Conservation (phyloP, 2,113 vertebrate genomes). For the Carassius auratus region DNA sequence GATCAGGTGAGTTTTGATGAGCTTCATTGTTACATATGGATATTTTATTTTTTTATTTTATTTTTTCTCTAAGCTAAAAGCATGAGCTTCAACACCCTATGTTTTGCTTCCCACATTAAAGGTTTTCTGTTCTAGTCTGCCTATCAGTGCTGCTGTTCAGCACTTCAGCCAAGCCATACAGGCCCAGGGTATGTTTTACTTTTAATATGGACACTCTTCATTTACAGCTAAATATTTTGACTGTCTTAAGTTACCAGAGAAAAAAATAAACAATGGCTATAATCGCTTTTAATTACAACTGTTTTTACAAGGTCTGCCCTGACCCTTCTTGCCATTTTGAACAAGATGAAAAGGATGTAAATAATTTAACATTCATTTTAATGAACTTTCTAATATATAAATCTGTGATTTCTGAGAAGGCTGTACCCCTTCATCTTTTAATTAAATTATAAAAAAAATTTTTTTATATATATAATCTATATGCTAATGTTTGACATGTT, state of each 20-base stretch:
- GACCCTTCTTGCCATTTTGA: slow-evolving; percentile 5
- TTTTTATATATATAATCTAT: background rate
- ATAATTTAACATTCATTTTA: background rate
- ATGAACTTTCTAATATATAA: background rate
- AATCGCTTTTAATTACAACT: slow-evolving; percentile 23
- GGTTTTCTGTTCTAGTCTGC: slow-evolving; percentile 64
- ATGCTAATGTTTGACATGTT: background rate
- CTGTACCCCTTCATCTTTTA: background rate
- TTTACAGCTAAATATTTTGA: slow-evolving; percentile 19
- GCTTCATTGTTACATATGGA: background rate
- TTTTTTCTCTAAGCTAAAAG: background rate
- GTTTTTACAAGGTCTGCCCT: slow-evolving; percentile 18
- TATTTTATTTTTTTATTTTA: background rate
- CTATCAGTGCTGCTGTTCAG: slow-evolving; percentile 63
- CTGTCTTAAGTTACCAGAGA: slow-evolving; percentile 14
- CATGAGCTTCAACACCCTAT: background rate
- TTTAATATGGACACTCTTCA: background rate
- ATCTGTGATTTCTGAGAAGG: background rate
- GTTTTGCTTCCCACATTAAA: slow-evolving; percentile 51
- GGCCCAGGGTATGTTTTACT: slow-evolving; percentile 66
- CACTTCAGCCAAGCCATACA: slow-evolving; percentile 67
- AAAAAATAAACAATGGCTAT: slow-evolving; percentile 6
- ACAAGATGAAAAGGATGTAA: background rate
- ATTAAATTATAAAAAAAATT: background rate
- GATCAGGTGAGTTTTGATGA: slow-evolving; percentile 68